Evolutionary conservation across 2,113 vertebrate species (phyloP).

Genomic region (Ceyx cyanopectus): DNA sequence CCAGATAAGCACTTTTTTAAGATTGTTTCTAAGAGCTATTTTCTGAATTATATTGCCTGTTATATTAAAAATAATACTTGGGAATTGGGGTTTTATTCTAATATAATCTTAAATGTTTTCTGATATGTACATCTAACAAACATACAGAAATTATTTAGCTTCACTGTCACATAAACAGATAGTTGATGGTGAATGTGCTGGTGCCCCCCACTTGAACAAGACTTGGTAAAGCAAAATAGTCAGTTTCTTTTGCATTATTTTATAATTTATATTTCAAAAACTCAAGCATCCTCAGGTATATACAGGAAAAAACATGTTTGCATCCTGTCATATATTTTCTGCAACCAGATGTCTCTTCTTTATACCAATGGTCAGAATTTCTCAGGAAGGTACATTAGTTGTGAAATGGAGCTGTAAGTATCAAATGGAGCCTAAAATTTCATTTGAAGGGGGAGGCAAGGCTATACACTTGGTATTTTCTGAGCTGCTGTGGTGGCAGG

Average conservation of each 20-base stretch:
- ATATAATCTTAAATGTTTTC: neutral
- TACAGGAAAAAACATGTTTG: neutral
- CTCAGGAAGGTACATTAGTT: neutral
- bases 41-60: neutral
- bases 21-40: neutral
- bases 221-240: neutral
- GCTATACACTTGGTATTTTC: neutral
- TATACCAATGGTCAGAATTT: neutral
- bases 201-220: neutral
- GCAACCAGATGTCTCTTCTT: neutral
- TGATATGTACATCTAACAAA: neutral
- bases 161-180: neutral
- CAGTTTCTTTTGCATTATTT: neutral
- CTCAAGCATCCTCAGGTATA: neutral
- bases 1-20: neutral
- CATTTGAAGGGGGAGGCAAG: neutral
- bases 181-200: neutral
- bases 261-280: neutral
- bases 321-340: neutral
- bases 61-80: neutral
- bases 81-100: neutral
- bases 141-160: neutral
- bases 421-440: neutral
- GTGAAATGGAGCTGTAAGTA: neutral
- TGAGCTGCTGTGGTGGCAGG: neutral